phyloP scores from a whole-genome alignment of 1,140 invertebrate genomes.

The Nephila pilipes region DNA sequence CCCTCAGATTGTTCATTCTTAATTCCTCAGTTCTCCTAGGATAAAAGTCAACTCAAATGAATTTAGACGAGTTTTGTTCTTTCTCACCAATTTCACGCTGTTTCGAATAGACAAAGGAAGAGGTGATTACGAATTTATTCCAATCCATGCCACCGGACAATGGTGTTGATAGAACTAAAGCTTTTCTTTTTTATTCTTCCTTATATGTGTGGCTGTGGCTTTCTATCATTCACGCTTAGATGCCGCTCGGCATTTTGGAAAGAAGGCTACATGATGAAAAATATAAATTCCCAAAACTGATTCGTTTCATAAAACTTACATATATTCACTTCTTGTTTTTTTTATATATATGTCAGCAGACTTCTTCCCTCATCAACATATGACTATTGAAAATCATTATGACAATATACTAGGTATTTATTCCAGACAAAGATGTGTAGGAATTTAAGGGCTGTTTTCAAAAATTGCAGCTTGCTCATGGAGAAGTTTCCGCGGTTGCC shows the following conservation, averaged over 20 bases:
- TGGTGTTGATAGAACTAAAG: not conserved
- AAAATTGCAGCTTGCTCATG: too few relatives aligned
- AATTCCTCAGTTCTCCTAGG: too few relatives aligned
- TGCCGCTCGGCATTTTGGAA: not conserved
- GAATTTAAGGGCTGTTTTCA: too few relatives aligned
- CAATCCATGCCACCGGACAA: not conserved
- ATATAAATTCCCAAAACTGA: not conserved
- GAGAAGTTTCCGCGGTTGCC: too few relatives aligned
- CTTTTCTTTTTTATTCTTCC: not conserved
- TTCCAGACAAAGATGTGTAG: too few relatives aligned
- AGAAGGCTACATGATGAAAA: not conserved
- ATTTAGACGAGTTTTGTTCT: too few relatives aligned
- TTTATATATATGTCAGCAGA: not conserved
- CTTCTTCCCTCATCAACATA: too few relatives aligned
- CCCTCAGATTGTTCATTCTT: too few relatives aligned
- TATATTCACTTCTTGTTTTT: not conserved
- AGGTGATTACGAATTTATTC: not conserved
- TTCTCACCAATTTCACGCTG: too few relatives aligned
- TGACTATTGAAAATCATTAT: too few relatives aligned
- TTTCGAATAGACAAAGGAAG: not conserved
- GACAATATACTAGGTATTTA: too few relatives aligned
- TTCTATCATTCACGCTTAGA: conserved; percentile 6
- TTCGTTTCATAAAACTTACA: not conserved
- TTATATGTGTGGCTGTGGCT: not conserved
- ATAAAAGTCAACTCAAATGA: too few relatives aligned